These are phyloP conservation scores for Spilarctia lutea DNA, from an alignment of 2,888 invertebrate species.

Conservation along the genomic window DNA sequence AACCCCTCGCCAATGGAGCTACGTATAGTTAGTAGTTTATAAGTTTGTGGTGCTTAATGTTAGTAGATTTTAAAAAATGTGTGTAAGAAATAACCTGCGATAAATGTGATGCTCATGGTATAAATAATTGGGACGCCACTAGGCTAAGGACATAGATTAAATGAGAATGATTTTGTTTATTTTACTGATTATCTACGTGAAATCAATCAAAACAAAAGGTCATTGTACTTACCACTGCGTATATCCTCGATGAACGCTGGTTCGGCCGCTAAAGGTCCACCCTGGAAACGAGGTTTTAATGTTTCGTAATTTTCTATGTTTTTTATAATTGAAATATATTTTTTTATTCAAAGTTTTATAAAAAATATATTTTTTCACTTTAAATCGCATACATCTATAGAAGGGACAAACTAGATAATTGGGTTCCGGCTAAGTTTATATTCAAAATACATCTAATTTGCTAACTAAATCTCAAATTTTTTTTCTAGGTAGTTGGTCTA, in stretches of 20 bases:
- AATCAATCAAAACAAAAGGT: not conserved
- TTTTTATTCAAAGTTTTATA: not conserved
- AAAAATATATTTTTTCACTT: not conserved
- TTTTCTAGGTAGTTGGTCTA: no score
- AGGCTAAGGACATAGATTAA: not conserved
- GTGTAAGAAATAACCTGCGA: no score
- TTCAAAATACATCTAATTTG: no score
- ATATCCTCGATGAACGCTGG: constrained; percentile 42
- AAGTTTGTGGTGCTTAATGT: no score
- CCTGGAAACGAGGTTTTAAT: constrained; percentile 27
- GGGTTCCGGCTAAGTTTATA: no score
- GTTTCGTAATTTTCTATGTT: not conserved
- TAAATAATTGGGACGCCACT: not conserved
- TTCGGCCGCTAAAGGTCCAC: constrained; percentile 19
- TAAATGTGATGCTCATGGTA: not conserved
- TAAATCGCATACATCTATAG: not conserved
- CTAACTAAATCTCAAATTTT: no score
- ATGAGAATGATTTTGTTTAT: not conserved
- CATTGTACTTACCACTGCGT: constrained; percentile 42
- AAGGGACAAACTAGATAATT: not conserved
- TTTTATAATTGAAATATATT: no score
- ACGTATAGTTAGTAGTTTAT: no score
- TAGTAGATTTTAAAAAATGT: no score
- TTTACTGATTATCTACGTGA: not conserved
- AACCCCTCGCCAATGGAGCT: no score